A percentile compares a stretch with the other conserved stretches of the same genome.
Conservation (phyloP, 37 sponge, comb jelly and placozoan genomes). For the Aplysina aerophoba region DNA sequence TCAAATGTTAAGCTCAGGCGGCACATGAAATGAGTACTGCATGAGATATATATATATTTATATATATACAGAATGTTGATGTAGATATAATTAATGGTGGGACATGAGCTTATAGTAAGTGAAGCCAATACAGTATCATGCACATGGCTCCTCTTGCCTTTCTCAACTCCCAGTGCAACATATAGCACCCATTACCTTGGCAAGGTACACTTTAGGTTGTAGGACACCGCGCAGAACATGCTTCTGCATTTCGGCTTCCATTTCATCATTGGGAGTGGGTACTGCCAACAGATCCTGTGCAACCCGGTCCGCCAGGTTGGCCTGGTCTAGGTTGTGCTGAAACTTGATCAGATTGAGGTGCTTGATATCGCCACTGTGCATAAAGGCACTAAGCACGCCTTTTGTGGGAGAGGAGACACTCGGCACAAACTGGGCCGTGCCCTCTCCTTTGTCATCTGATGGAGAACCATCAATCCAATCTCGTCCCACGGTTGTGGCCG, state of each 20-base stretch:
- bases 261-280: slow-evolving; percentile 33
- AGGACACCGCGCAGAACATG: slow-evolving; percentile 9
- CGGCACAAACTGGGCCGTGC: neutral
- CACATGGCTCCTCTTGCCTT: no score
- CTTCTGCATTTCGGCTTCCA: slow-evolving; percentile 12
- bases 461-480: slow-evolving; percentile 12
- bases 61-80: no score
- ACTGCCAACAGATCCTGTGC: slow-evolving; percentile 26
- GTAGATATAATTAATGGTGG: no score
- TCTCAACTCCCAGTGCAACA: no score
- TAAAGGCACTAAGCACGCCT: slow-evolving; percentile 29
- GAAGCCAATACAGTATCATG: no score
- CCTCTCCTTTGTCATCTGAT: neutral
- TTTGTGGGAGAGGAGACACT: neutral
- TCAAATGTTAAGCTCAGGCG: no score
- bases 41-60: no score
- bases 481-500: neutral
- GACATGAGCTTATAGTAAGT: no score
- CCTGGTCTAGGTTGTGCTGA: slow-evolving; percentile 23
- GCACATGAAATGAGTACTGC: no score
- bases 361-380: slow-evolving; percentile 51
- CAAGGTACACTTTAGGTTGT: neutral
- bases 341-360: slow-evolving; percentile 46
- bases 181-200: no score
- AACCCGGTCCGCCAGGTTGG: slow-evolving; percentile 10